Base-by-base conservation (phyloP, 2,888 invertebrate genomes). In the Aphelenchoides bicaudatus region DNA sequence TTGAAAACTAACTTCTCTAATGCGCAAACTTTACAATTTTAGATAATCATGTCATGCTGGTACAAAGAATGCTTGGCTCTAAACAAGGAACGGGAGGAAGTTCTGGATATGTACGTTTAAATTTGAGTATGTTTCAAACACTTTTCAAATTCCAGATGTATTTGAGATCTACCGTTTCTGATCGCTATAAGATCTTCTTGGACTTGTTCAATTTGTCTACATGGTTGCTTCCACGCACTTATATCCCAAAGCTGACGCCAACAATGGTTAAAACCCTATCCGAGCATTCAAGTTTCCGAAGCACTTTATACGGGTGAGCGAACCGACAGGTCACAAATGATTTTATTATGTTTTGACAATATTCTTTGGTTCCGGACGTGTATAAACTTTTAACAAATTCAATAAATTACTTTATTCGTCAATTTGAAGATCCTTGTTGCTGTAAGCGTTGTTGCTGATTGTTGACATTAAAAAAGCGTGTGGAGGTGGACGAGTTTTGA, bases 1-100 rank as follows among this genome's bases (percentile, higher is more conserved):
- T 16, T 54, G 16, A n/a, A n/a, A n/a, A n/a, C n/a, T n/a, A n/a
- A n/a, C n/a, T n/a, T 34, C 10, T 10, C 46, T 10, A 43, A n/a
- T 10, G n/a, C 46, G 8, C 46, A 58, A 29, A 56, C n/a, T n/a
- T n/a, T n/a, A n/a, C n/a, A n/a, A 50, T 82, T 82, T 1, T 80
- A 96, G 96, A 94, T 81, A 96, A 94, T 81, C 98, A 98, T 81
- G 90, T 96, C 39, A 87, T 93, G 75, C 89, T 98, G 88, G 98
- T 98, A 25, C 94, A 96, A 82, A 85, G 96, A 71, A 98, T 98
- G 94, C 90, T 98, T 71, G 98, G 98, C 0, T 90, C 91, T 0
- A 91, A 91, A 78, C 90, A 89, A 77, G 98, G 98, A 21, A 96
- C 96, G 0, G 98, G 96, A 16, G 96, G 98, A 2, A 94, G 94